Conservation (phyloP, 2,888 invertebrate genomes). For the Nezara viridula region DNA sequence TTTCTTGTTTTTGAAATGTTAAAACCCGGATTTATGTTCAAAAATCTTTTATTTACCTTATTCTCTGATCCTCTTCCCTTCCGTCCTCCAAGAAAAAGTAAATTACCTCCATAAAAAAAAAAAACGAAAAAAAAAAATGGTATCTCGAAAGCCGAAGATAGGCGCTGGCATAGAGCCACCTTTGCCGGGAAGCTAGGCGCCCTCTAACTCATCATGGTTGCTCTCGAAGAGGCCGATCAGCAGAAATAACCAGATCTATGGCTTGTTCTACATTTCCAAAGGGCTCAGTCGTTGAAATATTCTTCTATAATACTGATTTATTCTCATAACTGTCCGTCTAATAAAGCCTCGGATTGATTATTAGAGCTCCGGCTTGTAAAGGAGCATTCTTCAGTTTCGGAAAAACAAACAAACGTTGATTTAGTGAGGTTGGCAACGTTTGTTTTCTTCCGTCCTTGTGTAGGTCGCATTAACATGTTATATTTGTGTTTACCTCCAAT, state of each 20-base stretch:
- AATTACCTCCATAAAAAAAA: too few species aligned
- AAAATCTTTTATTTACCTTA: too few species aligned
- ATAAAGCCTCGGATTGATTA: slow-evolving; percentile 13
- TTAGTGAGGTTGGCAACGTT: neutral
- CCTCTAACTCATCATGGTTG: neutral
- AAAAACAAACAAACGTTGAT: slow-evolving; percentile 22
- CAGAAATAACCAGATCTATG: slow-evolving; percentile 42
- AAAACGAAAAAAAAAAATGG: neutral
- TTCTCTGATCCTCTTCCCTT: too few species aligned
- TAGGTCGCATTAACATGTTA: neutral
- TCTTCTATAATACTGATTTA: slow-evolving; percentile 3
- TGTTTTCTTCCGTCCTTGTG: neutral
- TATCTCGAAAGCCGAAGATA: neutral
- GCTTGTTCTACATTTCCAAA: slow-evolving; percentile 11
- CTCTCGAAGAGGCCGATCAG: neutral
- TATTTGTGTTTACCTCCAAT: neutral
- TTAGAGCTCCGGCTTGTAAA: neutral
- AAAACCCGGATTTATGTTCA: too few species aligned
- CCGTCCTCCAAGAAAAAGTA: too few species aligned
- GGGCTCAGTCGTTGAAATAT: neutral
- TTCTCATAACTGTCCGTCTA: neutral
- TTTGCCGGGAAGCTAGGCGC: slow-evolving; percentile 24
- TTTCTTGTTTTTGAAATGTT: too few species aligned
- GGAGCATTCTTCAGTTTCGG: neutral
- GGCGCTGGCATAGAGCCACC: slow-evolving; percentile 25